These are phyloP conservation scores for Nothura maculosa DNA, from an alignment of 2,797 vertebrate genomes.

Conservation along the genomic window DNA sequence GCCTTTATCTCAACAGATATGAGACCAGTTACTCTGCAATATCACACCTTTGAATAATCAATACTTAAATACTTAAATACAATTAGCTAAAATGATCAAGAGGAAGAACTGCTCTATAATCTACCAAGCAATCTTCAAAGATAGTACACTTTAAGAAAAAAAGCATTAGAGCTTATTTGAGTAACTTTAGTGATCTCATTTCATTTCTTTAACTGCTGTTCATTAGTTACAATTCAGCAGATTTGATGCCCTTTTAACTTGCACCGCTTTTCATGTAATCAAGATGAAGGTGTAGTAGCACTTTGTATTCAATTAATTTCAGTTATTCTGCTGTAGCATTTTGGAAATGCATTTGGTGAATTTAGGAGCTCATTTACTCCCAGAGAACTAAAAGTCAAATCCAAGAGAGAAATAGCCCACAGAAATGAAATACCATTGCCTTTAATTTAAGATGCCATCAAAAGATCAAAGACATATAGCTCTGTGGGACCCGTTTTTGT, in stretches of 20 bases:
- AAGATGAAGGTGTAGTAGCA: not conserved
- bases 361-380: not conserved
- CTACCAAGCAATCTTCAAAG: not conserved
- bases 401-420: not conserved
- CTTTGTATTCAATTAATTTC: slow-evolving; percentile 10
- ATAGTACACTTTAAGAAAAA: not conserved
- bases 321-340: not conserved
- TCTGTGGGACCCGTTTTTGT: not conserved
- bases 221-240: slow-evolving; percentile 2
- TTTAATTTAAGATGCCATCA: not conserved
- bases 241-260: not conserved
- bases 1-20: not conserved
- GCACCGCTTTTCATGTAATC: not conserved
- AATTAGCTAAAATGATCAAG: not conserved
- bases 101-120: not conserved
- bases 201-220: not conserved
- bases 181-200: not conserved
- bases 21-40: not conserved
- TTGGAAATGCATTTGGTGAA: not conserved
- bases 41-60: not conserved
- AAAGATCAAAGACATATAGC: not conserved
- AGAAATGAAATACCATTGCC: not conserved
- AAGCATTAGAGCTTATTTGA: not conserved
- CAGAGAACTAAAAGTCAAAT: not conserved
- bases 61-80: not conserved